Conservation (phyloP, 2,113 vertebrate genomes). For the Cryptomyrus ogoouensis region DNA sequence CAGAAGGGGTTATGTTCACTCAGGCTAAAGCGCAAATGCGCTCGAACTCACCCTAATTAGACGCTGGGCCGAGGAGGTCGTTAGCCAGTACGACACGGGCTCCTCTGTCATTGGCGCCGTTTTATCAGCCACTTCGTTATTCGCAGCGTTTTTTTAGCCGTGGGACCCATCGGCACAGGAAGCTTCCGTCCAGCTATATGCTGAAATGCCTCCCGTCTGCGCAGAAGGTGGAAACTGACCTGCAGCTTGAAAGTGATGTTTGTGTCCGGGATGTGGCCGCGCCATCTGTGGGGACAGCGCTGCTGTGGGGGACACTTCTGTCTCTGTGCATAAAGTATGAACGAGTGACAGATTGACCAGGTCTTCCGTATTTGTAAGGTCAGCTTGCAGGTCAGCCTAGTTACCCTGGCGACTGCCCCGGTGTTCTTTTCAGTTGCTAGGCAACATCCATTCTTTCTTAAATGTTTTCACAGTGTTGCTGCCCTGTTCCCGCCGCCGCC, state of each 20-base stretch:
- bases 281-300: background rate
- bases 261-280: background rate
- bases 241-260: constrained; percentile 6
- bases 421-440: constrained; percentile 54
- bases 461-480: constrained; percentile 51
- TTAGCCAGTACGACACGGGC: constrained; percentile 10
- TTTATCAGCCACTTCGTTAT: background rate
- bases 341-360: constrained; percentile 8
- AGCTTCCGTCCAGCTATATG: background rate
- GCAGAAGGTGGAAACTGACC: background rate
- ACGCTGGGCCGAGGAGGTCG: constrained; percentile 35
- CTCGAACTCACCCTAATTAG: constrained; percentile 43
- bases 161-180: background rate
- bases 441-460: constrained; percentile 60
- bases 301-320: constrained; percentile 18
- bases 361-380: constrained; percentile 54
- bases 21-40: constrained; percentile 31
- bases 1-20: constrained; percentile 18
- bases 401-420: constrained; percentile 52
- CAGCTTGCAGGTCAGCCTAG: constrained; percentile 58
- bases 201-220: background rate
- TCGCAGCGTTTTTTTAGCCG: background rate
- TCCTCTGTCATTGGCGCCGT: background rate
- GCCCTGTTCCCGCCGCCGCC: constrained; percentile 14
- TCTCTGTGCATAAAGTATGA: constrained; percentile 27